These are phyloP conservation scores for Perodicticus potto DNA, from an alignment of 2,797 vertebrate species.

Conservation along the genomic window DNA sequence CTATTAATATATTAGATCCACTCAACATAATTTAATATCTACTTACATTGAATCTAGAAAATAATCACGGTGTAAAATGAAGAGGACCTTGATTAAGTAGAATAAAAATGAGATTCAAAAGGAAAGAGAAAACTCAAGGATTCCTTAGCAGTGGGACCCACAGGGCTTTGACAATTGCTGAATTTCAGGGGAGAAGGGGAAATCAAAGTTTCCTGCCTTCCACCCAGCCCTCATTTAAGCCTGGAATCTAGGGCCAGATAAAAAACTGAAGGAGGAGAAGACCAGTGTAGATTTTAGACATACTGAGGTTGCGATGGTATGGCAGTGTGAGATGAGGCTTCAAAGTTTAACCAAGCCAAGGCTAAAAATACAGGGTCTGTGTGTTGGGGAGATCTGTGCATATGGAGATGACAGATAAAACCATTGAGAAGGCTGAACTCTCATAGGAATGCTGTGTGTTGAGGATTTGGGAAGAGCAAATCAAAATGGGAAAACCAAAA, in stretches of 20 bases:
- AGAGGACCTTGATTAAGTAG: not conserved
- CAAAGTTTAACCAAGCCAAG: not conserved
- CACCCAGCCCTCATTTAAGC: not conserved
- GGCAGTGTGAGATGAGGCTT: not conserved
- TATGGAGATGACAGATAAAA: not conserved
- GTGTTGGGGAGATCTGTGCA: not conserved
- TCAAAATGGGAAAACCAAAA: not conserved
- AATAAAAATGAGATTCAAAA: conserved; percentile 27
- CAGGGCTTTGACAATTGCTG: not conserved
- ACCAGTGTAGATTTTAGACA: not conserved
- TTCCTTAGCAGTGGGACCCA: not conserved
- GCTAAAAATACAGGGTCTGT: not conserved
- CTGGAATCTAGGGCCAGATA: not conserved
- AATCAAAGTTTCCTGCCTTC: not conserved
- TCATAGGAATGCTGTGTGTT: not conserved
- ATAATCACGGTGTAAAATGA: not conserved
- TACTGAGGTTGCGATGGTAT: not conserved
- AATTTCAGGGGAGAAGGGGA: not conserved
- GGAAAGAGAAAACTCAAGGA: not conserved
- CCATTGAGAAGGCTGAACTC: not conserved
- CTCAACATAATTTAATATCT: not conserved
- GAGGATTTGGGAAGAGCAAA: not conserved
- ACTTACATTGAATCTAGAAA: conserved; percentile 19
- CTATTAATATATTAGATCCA: not conserved
- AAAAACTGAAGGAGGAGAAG: not conserved